Evolutionary conservation across 2,113 vertebrate species (phyloP).

Genomic region (Calyptomena viridis): DNA sequence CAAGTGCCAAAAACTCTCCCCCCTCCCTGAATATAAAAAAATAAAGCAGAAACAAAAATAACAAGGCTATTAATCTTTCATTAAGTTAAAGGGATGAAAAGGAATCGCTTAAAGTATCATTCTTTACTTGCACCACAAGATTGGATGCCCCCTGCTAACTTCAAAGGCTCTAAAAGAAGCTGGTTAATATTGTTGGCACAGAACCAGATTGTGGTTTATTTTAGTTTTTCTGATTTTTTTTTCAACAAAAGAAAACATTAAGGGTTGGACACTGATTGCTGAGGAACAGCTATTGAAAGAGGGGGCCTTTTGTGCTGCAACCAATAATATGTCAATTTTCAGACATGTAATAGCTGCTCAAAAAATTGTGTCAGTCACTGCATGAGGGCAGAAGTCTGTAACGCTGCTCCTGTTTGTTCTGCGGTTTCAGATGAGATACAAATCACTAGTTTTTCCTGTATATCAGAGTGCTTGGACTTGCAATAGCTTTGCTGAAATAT

Average conservation of each 20-base stretch:
- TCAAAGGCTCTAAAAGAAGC: slow-evolving; percentile 88
- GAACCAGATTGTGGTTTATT: slow-evolving; percentile 87
- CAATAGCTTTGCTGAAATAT: background rate
- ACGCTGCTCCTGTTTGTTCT: background rate
- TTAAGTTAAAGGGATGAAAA: slow-evolving; percentile 99
- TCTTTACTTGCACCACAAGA: slow-evolving; percentile 89
- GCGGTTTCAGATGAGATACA: background rate
- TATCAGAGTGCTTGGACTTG: background rate
- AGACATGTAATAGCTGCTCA: background rate
- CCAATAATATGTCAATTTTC: slow-evolving; percentile 19
- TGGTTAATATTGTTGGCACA: slow-evolving; percentile 92
- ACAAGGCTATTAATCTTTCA: slow-evolving; percentile 99
- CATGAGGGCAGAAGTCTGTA: background rate
- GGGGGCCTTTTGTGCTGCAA: slow-evolving; percentile 25
- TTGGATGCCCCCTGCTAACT: slow-evolving; percentile 92
- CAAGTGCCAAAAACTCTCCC: slow-evolving; percentile 79
- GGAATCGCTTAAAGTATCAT: slow-evolving; percentile 97
- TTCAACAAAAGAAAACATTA: slow-evolving; percentile 66
- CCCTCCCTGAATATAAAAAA: slow-evolving; percentile 76
- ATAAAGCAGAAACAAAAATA: slow-evolving; percentile 96
- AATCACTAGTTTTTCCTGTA: background rate
- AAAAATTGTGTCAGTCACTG: background rate
- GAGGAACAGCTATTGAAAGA: background rate
- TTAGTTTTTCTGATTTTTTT: slow-evolving; percentile 77
- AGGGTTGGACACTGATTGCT: slow-evolving; percentile 15